Evolutionary conservation across 2,888 invertebrate species (phyloP), one percentile per base, ranked within the genome.

Genomic region (Ditula angustiorana): DNA sequence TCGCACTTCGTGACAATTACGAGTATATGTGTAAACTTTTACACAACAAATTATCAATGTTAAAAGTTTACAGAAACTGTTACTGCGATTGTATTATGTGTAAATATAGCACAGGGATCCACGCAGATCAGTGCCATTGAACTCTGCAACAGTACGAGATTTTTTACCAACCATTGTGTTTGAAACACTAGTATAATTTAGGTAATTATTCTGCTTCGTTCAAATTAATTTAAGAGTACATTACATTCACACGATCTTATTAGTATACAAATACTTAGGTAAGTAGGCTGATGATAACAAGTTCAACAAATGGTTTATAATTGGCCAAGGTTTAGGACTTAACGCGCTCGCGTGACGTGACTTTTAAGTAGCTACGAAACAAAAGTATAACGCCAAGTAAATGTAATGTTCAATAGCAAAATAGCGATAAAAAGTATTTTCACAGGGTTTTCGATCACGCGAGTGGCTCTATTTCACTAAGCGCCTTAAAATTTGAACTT

Each of bases 61-160:
- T 53, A 33, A 5, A n/a, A 5, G 23, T 41, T 28, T 23, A 10
- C 19, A 28, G 5, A 11, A 58, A 46, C 19, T 13, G 19, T 58
- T 10, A 35, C n/a, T 49, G 35, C 21, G 35, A 55, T n/a, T 13
- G 11, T 7, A 56, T 28, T 61, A 55, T 55, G 33, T 50, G 41
- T 46, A 44, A 35, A 61, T 35, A 47, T 56, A 61, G 52, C 57
- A n/a, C 52, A 19, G 10, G 2, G 13, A 26, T n/a, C 52, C 24
- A 30, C 26, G 23, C 23, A 49, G 62, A 66, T 58, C 44, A 35
- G 5, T 28, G 52, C 52, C 71, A 68, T 71, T 74, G 75, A 74
- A 74, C 76, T 71, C 67, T 67, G 65, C 50, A 50, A 4, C 19
- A 41, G 44, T 55, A 66, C 64, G 60, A 50, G 35, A 67, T 26